phyloP scores from a whole-genome alignment of 2,888 invertebrate genomes.

The Scotopteryx bipunctaria region DNA sequence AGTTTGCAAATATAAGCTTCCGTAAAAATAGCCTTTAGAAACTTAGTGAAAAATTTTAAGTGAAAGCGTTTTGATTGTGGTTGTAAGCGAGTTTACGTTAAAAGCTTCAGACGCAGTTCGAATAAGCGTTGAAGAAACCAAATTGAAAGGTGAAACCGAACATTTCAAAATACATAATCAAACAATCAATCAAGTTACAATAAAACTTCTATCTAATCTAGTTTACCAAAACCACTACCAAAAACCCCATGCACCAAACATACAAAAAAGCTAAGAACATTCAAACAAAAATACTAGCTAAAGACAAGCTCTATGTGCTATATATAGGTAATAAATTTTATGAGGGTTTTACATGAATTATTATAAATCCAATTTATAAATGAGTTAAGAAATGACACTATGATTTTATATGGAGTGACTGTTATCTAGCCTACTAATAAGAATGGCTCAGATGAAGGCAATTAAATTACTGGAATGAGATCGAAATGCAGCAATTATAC shows the following conservation, averaged over 20 bases:
- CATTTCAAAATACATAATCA: slow-evolving; percentile 43
- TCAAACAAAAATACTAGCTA: slow-evolving; percentile 57
- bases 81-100: slow-evolving; percentile 35
- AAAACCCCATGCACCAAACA: slow-evolving; percentile 71
- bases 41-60: slow-evolving; percentile 12
- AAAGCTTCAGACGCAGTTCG: slow-evolving; percentile 33
- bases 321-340: slow-evolving; percentile 39
- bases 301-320: slow-evolving; percentile 66
- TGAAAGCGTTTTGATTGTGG: slow-evolving; percentile 33
- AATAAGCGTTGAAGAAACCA: slow-evolving; percentile 29
- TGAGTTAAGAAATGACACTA: slow-evolving; percentile 53
- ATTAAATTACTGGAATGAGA: slow-evolving; percentile 53
- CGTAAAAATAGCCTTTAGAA: slow-evolving; percentile 18
- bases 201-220: slow-evolving; percentile 42
- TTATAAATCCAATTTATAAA: slow-evolving; percentile 52
- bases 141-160: slow-evolving; percentile 57
- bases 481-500: slow-evolving; percentile 63
- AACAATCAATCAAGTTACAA: slow-evolving; percentile 41
- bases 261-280: slow-evolving; percentile 50
- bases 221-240: slow-evolving; percentile 47
- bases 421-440: slow-evolving; percentile 58
- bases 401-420: slow-evolving; percentile 52
- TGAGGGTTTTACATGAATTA: slow-evolving; percentile 51
- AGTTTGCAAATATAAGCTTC: slow-evolving; percentile 32
- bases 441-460: slow-evolving; percentile 51